These are phyloP conservation scores for Amblyornis subalaris DNA, from an alignment of 2,113 vertebrate genomes.

Conservation along the genomic window DNA sequence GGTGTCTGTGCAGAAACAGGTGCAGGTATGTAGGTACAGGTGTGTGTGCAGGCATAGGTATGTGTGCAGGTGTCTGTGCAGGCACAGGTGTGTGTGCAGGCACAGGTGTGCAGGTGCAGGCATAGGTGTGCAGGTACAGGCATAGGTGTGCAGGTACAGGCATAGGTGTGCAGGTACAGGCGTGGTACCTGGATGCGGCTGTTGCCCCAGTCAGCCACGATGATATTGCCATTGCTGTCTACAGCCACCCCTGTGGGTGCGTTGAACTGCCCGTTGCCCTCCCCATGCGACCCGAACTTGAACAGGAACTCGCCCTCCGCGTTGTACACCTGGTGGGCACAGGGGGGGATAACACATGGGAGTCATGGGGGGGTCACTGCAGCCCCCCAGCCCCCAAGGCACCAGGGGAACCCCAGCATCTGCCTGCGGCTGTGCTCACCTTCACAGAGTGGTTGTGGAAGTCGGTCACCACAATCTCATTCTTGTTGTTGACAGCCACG, in stretches of 20 bases:
- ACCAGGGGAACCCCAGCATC: not conserved
- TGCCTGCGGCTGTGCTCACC: conserved; percentile 61
- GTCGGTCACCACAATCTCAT: conserved; percentile 95
- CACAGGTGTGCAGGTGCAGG: not conserved
- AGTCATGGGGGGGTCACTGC: not conserved
- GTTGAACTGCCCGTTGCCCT: conserved; percentile 96
- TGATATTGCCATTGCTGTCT: conserved; percentile 93
- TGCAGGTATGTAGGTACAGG: too few relatives aligned
- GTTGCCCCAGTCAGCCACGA: conserved; percentile 97
- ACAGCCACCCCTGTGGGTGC: conserved; percentile 93
- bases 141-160: not conserved
- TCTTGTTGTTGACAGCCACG: conserved; percentile 96
- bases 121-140: too few relatives aligned
- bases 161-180: not conserved
- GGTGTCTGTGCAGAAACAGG: too few relatives aligned
- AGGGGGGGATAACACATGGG: not conserved
- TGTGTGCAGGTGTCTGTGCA: too few relatives aligned
- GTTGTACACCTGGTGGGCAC: conserved; percentile 83
- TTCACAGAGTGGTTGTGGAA: conserved; percentile 98
- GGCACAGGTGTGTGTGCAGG: too few relatives aligned
- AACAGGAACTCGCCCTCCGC: conserved; percentile 96
- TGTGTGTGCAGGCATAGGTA: too few relatives aligned
- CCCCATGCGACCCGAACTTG: conserved; percentile 96
- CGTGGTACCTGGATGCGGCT: conserved; percentile 89
- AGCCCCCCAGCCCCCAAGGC: not conserved